phyloP scores from a whole-genome alignment of 1,140 invertebrate genomes.

The Mactra quadrangularis region DNA sequence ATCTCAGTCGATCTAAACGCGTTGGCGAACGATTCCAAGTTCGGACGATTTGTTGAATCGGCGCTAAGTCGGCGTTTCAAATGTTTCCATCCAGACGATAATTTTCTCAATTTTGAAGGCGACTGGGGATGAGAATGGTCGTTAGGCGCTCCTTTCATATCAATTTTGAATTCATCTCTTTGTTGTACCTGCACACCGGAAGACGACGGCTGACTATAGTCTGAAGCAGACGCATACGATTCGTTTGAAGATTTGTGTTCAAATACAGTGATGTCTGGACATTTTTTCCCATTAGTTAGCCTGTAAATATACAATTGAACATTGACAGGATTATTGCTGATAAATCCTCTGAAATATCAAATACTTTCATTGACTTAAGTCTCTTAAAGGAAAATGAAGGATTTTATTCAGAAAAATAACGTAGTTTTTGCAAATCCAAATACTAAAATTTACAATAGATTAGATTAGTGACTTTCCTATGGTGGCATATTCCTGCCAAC shows the following conservation, averaged over 20 bases:
- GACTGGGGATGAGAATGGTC: background rate
- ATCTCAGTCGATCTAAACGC: slow-evolving; percentile 38
- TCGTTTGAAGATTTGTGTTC: background rate
- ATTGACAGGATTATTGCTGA: too few relatives aligned
- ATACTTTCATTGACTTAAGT: too few relatives aligned
- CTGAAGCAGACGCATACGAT: background rate
- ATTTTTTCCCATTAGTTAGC: background rate
- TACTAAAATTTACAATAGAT: too few relatives aligned
- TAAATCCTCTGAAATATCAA: too few relatives aligned
- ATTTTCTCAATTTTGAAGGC: background rate
- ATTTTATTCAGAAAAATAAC: too few relatives aligned
- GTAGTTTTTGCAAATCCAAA: too few relatives aligned
- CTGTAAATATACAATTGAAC: too few relatives aligned
- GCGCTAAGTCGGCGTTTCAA: slow-evolving; percentile 29
- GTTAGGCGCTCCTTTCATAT: background rate
- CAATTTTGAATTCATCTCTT: slow-evolving; percentile 26
- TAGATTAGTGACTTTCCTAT: too few relatives aligned
- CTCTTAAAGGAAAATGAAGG: too few relatives aligned
- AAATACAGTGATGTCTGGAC: background rate
- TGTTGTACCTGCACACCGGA: background rate
- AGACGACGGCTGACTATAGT: background rate
- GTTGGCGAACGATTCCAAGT: background rate
- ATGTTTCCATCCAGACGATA: slow-evolving; percentile 13
- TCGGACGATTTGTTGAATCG: background rate
- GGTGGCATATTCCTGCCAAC: too few relatives aligned